Percentiles rank a stretch among this genome's conserved stretches.
Conservation (phyloP, 2,888 invertebrate genomes). For the Cantharis nigra region DNA sequence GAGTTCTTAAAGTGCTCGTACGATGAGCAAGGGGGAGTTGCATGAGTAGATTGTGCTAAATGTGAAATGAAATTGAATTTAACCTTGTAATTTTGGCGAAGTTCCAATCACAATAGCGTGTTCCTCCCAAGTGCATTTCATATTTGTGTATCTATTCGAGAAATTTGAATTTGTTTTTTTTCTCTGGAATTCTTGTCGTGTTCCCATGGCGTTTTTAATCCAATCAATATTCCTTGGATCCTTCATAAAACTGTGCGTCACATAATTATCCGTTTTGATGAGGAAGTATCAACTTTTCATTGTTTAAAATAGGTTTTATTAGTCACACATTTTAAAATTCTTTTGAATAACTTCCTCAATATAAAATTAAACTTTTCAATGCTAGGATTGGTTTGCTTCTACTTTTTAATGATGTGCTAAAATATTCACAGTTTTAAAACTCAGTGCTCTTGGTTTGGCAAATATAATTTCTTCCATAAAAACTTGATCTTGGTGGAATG, state of each 20-base stretch:
- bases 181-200: background rate
- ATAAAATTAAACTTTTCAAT: background rate
- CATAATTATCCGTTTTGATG: background rate
- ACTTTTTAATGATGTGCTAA: background rate
- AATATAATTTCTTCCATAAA: background rate
- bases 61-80: conserved; percentile 34
- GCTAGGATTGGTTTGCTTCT: background rate
- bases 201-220: background rate
- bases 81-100: conserved; percentile 33
- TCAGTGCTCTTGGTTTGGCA: background rate
- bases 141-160: background rate
- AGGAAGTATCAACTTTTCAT: background rate
- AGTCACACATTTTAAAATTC: background rate
- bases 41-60: conserved; percentile 23
- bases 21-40: conserved; percentile 14
- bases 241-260: background rate
- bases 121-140: conserved; percentile 4
- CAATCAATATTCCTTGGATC: background rate
- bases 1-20: background rate
- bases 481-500: background rate
- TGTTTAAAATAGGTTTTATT: background rate
- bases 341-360: background rate
- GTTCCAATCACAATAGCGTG: conserved; percentile 17
- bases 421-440: background rate
- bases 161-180: background rate